Percentiles rank a stretch among this genome's conserved stretches.
phyloP scores from a whole-genome alignment of 2,113 vertebrate species.

The Myodes glareolus region DNA sequence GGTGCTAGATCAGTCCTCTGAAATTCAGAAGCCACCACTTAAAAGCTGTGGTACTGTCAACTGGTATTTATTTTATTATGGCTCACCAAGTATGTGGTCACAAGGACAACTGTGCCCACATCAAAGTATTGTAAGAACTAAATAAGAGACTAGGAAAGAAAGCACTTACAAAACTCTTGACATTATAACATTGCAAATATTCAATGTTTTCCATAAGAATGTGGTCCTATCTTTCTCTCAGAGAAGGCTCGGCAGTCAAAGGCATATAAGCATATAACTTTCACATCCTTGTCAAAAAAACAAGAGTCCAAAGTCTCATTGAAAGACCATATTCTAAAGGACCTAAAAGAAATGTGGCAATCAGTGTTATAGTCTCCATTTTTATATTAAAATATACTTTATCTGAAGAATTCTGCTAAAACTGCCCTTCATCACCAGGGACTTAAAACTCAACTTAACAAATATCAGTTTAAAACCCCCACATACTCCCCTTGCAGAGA shows the following conservation, averaged over 20 bases:
- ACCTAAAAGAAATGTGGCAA: not conserved
- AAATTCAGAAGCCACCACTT: not conserved
- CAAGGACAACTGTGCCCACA: too few species aligned
- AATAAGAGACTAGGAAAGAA: not conserved
- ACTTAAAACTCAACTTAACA: not conserved
- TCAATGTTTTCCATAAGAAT: not conserved
- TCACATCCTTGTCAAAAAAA: not conserved
- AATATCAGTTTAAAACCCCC: not conserved
- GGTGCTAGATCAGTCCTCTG: not conserved
- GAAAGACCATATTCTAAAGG: not conserved
- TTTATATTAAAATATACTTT: conserved; percentile 26
- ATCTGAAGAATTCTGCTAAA: not conserved
- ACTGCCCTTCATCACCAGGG: not conserved
- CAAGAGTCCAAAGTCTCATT: not conserved
- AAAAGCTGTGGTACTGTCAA: not conserved
- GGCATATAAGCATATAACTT: not conserved
- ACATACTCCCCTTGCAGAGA: conserved; percentile 2
- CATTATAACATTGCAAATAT: not conserved
- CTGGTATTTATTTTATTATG: not conserved
- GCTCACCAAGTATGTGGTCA: not conserved
- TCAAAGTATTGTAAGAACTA: not conserved
- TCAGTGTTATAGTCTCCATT: not conserved
- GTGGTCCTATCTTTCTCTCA: not conserved
- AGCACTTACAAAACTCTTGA: not conserved
- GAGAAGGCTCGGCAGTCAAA: not conserved